A percentile compares a stretch with the other conserved stretches of the same genome.
These are phyloP conservation scores for Oophaga sylvatica DNA, from an alignment of 2,797 vertebrate species.

Conservation along the genomic window DNA sequence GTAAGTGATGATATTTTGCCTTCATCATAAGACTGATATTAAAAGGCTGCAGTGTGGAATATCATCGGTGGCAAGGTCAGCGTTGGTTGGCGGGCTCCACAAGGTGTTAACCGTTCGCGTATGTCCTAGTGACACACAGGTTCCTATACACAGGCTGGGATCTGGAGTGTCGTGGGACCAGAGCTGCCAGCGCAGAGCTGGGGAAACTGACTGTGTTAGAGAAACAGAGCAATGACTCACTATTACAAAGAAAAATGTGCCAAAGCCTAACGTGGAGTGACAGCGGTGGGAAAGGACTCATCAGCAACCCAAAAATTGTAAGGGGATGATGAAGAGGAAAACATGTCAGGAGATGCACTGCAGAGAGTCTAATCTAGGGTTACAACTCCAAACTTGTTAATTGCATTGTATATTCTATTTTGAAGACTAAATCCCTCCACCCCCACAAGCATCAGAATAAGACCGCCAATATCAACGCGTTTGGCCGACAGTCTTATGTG, in stretches of 20 bases:
- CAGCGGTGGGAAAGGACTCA: conserved; percentile 14
- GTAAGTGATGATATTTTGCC: no score
- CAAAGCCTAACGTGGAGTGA: conserved; percentile 34
- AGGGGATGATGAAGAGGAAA: background rate
- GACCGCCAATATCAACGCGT: no score
- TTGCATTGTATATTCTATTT: background rate
- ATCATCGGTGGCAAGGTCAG: conserved; percentile 19
- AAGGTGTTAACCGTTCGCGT: conserved; percentile 41
- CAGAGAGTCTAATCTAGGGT: background rate
- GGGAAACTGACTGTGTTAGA: conserved; percentile 57
- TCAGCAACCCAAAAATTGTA: conserved; percentile 14
- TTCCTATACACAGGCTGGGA: conserved; percentile 42
- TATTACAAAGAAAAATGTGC: conserved; percentile 40
- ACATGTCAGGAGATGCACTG: background rate
- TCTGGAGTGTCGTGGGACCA: conserved; percentile 46
- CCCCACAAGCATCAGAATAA: no score
- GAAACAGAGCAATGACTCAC: conserved; percentile 52
- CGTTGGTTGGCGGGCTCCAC: background rate
- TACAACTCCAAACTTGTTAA: no score
- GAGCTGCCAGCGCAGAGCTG: conserved; percentile 47
- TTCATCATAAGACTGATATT: no score
- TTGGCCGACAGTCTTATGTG: no score
- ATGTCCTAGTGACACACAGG: conserved; percentile 48
- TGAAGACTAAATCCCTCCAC: background rate
- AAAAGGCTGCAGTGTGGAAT: background rate